A percentile compares a stretch with the other conserved stretches of the same genome.
phyloP scores from a whole-genome alignment of 1,140 invertebrate species.

The Schlechtendalia chinensis region DNA sequence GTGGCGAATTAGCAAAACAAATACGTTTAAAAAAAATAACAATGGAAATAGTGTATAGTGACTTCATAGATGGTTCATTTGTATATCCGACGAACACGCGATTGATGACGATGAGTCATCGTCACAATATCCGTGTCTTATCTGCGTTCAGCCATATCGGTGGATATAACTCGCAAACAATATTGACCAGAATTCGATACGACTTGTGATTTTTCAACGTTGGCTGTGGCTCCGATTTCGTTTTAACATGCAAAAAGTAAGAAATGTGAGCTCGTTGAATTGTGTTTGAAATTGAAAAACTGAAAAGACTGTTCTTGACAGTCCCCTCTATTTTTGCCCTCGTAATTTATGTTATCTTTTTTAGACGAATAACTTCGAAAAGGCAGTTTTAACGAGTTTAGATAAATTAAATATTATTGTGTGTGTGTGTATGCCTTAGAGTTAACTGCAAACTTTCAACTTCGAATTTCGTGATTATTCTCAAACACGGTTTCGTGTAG shows the following conservation, averaged over 20 bases:
- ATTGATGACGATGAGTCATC: too few relatives aligned
- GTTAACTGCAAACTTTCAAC: neutral
- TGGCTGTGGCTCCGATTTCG: neutral
- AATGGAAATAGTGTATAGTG: too few relatives aligned
- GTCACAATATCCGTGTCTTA: too few relatives aligned
- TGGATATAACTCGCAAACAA: too few relatives aligned
- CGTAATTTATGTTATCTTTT: slow-evolving; percentile 44
- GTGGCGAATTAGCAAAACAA: too few relatives aligned
- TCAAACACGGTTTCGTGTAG: neutral
- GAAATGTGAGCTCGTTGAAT: slow-evolving; percentile 5
- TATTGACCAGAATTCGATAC: neutral
- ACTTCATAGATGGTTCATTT: too few relatives aligned
- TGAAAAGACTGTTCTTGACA: slow-evolving; percentile 30
- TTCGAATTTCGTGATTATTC: slow-evolving; percentile 21
- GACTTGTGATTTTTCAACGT: neutral
- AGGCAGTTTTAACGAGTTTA: slow-evolving; percentile 37
- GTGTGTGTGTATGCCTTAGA: neutral
- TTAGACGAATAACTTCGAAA: slow-evolving; percentile 28
- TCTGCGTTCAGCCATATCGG: too few relatives aligned
- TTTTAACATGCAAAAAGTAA: neutral
- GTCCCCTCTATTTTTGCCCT: slow-evolving; percentile 28
- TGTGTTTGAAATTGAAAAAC: too few relatives aligned
- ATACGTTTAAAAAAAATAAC: too few relatives aligned
- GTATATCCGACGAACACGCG: too few relatives aligned
- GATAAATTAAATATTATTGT: neutral